These are phyloP conservation scores for Grammomys surdaster DNA, from an alignment of 2,113 vertebrate genomes.

Conservation along the genomic window DNA sequence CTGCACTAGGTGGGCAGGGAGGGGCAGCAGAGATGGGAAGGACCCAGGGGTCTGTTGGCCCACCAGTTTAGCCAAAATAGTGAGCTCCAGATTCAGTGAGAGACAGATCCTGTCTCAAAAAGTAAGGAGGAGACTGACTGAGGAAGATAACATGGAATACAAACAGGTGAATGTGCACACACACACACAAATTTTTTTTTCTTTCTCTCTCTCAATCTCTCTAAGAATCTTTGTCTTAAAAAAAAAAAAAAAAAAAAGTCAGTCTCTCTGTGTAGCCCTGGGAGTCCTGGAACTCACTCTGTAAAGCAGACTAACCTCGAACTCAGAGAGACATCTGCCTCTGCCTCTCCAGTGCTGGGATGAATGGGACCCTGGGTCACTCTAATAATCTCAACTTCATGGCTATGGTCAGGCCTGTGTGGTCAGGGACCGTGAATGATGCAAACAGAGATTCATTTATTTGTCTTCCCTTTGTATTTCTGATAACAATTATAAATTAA, in stretches of 20 bases:
- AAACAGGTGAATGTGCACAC: background rate
- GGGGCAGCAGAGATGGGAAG: background rate
- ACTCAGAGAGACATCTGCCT: background rate
- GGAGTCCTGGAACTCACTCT: background rate
- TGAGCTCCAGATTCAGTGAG: background rate
- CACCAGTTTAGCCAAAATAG: background rate
- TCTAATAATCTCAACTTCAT: conserved; percentile 75
- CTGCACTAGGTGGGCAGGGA: background rate
- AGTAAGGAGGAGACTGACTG: background rate
- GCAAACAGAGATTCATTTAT: conserved; percentile 45
- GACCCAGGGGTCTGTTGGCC: too few relatives aligned
- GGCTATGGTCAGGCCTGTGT: conserved; percentile 69
- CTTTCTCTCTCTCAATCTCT: too few relatives aligned
- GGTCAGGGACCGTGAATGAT: background rate
- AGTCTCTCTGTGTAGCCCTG: background rate
- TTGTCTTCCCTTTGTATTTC: conserved; percentile 64
- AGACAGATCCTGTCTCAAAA: background rate
- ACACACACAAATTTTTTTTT: background rate
- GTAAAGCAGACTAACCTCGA: background rate
- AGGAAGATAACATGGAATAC: background rate
- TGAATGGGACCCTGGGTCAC: background rate
- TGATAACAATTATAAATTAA: conserved; percentile 50
- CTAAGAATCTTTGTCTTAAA: too few relatives aligned
- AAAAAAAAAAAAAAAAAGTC: too few relatives aligned
- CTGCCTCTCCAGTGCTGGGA: background rate